Base-by-base conservation (phyloP, 1,140 invertebrate species). In the Nomia melanderi region DNA sequence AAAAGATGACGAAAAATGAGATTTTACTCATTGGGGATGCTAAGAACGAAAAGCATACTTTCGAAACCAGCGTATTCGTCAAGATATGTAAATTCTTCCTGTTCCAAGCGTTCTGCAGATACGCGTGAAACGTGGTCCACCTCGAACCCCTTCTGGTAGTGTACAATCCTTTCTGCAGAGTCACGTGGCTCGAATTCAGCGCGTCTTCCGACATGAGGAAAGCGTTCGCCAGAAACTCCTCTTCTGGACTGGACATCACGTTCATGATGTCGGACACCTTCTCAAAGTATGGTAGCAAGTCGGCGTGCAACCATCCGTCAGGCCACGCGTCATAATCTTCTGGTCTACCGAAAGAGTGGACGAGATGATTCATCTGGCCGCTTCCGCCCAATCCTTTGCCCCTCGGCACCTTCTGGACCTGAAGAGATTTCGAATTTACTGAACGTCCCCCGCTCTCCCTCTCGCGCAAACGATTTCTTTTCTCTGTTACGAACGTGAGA, bases 321-420 rank as follows among this genome's bases (percentile, higher is more conserved):
- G 93, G 92, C 95, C 95, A 95, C 23, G 84, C 77, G 20, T 94
- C 91, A 80, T 94, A 95, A 82, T 96, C 95, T 14, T 93, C 88
- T 0, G 92, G 92, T 29, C 92, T 88, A 0, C 94, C 95, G 73
- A 94, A 93, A 8, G 94, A 95, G 78, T 96, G 95, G 1, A 95
- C 91, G 60, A 96, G 90, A 83, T 94, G 95, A 88, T 96, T 96
- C 1, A 96, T 92, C 82, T 95, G 94, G 1, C 95, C 94, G n/a
- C 94, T 95, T 1, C 95, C 95, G 11, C 95, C 95, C 11, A 95
- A 86, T 6, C 95, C 95, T 88, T 94, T 95, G 12, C 95, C 95
- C 20, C 95, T 91, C 0, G 95, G 95, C 64, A 94, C 90, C 47
- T 93, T 93, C 89, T 95, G 94, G 64, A 90, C 93, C 93, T 95